Conservation (phyloP, 2,888 invertebrate genomes). For the Spodoptera picta region DNA sequence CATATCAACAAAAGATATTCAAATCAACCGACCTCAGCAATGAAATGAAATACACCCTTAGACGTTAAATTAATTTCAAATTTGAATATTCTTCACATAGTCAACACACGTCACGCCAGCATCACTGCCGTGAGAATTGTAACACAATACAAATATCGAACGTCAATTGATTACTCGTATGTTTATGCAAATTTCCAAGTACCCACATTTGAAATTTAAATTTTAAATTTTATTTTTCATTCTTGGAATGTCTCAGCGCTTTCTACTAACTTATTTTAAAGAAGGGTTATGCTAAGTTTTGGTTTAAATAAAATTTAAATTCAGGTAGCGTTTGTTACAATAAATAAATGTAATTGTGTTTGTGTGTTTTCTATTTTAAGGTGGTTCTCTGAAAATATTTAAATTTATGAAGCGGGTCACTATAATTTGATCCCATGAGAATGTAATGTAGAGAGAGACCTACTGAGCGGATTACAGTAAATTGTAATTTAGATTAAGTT, state of each 20-base stretch:
- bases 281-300: constrained; percentile 46
- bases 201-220: constrained; percentile 61
- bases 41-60: constrained; percentile 10
- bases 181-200: constrained; percentile 68
- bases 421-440: constrained; percentile 33
- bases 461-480: constrained; percentile 1
- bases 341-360: constrained; percentile 45
- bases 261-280: constrained; percentile 28
- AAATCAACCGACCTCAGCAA: constrained; percentile 22
- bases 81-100: constrained; percentile 54
- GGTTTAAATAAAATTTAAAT: constrained; percentile 17
- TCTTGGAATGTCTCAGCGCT: constrained; percentile 28
- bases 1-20: constrained; percentile 32
- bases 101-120: constrained; percentile 70
- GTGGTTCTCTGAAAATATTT: constrained; percentile 15
- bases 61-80: constrained; percentile 23
- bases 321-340: constrained; percentile 45
- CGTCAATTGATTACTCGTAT: constrained; percentile 72
- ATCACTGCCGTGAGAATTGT: constrained; percentile 72
- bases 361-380: constrained; percentile 22
- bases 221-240: constrained; percentile 61
- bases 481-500: constrained; percentile 8
- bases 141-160: constrained; percentile 51
- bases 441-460: neutral
- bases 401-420: constrained; percentile 17